Conservation (phyloP, 2,797 vertebrate species). For the Xyrichtys novacula region DNA sequence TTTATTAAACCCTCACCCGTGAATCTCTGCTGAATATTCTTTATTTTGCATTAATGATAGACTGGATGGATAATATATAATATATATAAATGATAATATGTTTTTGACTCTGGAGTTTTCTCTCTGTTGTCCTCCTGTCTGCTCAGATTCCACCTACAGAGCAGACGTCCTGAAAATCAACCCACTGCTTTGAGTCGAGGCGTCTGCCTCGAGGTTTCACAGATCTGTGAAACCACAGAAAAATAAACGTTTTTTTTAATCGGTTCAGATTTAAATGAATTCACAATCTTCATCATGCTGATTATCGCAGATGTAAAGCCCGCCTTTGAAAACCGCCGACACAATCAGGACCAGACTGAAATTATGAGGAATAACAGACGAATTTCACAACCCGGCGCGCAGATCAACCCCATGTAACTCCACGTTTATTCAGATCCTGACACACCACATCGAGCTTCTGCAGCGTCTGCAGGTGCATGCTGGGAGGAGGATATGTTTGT, state of each 20-base stretch:
- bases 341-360: slow-evolving; percentile 39
- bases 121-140: slow-evolving; percentile 7
- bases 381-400: background rate
- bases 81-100: no score
- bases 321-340: slow-evolving; percentile 40
- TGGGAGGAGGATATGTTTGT: no score
- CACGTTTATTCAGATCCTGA: background rate
- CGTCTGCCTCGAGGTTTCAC: background rate
- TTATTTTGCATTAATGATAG: background rate
- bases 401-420: no score
- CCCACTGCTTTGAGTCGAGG: background rate
- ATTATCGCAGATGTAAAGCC: slow-evolving; percentile 22
- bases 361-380: slow-evolving; percentile 8
- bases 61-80: background rate
- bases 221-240: slow-evolving; percentile 5
- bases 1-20: slow-evolving; percentile 59
- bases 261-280: slow-evolving; percentile 25
- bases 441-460: no score
- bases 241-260: background rate
- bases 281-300: slow-evolving; percentile 36
- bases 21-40: slow-evolving; percentile 28
- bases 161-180: slow-evolving; percentile 2
- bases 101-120: background rate
- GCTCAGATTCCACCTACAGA: background rate
- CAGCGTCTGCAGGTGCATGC: no score